Evolutionary conservation across 2,797 vertebrate species (phyloP).

Genomic region (Denticeps clupeoides): DNA sequence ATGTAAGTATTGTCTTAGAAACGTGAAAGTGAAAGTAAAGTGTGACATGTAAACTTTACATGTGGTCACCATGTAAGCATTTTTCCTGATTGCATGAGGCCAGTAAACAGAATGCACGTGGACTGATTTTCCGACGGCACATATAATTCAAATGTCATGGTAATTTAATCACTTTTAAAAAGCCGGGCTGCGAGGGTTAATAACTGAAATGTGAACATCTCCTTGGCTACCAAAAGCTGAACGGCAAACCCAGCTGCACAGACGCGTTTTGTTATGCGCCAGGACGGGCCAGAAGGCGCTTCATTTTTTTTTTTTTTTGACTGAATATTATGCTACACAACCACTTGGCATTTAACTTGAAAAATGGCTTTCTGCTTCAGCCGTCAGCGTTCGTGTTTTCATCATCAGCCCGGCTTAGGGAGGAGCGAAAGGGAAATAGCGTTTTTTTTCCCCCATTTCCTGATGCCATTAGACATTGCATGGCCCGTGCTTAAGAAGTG

Average conservation of each 20-base stretch:
- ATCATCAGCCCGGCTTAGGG: constrained; percentile 75
- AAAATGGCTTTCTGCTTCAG: constrained; percentile 96
- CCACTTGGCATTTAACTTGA: constrained; percentile 99
- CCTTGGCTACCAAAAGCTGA: no score
- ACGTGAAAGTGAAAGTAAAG: no score
- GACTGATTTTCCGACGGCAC: no score
- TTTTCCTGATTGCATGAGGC: no score
- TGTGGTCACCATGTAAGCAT: no score
- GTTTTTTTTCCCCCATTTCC: constrained; percentile 75
- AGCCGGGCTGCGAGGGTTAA: no score
- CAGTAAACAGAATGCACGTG: no score
- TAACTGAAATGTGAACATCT: no score
- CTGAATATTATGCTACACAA: constrained; percentile 92
- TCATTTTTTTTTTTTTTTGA: constrained; percentile 96
- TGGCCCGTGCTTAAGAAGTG: constrained; percentile 69
- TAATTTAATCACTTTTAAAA: no score
- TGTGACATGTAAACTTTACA: no score
- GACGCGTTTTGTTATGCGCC: constrained; percentile 69
- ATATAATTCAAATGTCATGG: no score
- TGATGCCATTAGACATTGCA: constrained; percentile 75
- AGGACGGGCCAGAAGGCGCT: constrained; percentile 75
- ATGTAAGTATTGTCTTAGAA: no score
- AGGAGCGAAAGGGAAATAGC: constrained; percentile 54
- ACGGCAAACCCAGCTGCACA: constrained; percentile 22
- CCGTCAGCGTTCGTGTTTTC: constrained; percentile 85